phyloP scores from a whole-genome alignment of 1,140 invertebrate genomes.

The Drusus annulatus region DNA sequence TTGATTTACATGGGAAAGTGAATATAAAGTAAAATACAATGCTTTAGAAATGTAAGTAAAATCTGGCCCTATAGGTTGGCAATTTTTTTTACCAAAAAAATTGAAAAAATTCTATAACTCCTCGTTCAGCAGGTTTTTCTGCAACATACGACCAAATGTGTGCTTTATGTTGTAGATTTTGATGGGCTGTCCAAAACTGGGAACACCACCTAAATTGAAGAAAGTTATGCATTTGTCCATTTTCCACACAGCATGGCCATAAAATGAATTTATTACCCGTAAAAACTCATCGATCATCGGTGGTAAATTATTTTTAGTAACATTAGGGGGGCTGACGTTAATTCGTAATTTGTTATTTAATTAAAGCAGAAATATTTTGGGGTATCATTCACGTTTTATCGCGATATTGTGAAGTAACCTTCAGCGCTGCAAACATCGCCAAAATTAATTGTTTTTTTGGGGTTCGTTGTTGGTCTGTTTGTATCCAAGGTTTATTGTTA shows the following conservation, averaged over 20 bases:
- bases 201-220: neutral
- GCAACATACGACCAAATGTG: too few species aligned
- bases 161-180: too few species aligned
- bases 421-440: neutral
- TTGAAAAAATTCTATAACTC: too few species aligned
- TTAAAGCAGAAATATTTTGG: slow-evolving; percentile 35
- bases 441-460: neutral
- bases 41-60: too few species aligned
- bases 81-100: too few species aligned
- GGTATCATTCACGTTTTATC: slow-evolving; percentile 19
- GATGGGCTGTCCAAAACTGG: slow-evolving; percentile 22
- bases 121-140: too few species aligned
- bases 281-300: slow-evolving; percentile 42
- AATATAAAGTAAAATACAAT: too few species aligned
- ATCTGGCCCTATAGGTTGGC: too few species aligned
- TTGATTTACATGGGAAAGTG: too few species aligned
- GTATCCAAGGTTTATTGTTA: too few species aligned
- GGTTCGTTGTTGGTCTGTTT: too few species aligned
- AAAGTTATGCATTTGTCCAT: slow-evolving; percentile 1
- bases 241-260: slow-evolving; percentile 16
- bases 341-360: slow-evolving; percentile 29
- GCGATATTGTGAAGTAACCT: neutral
- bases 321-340: slow-evolving; percentile 25
- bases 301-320: slow-evolving; percentile 36
- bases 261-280: slow-evolving; percentile 41